Evolutionary conservation across 2,888 invertebrate genomes (phyloP).

Genomic region (Parnassius smintheus): DNA sequence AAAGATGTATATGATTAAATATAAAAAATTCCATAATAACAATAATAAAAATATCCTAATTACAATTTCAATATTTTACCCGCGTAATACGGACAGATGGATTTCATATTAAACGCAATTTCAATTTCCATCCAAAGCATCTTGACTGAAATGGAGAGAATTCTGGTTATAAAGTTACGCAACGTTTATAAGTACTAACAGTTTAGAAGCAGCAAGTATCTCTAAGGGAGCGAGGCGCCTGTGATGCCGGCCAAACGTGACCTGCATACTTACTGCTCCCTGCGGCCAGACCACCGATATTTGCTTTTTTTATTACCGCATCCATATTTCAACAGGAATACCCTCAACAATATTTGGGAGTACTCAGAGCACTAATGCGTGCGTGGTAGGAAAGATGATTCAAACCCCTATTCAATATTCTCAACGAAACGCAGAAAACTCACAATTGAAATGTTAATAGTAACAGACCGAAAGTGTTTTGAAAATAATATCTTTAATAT

Average conservation of each 20-base stretch:
- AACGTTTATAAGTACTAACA: conserved; percentile 49
- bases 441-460: conserved; percentile 53
- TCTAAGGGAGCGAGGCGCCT: conserved; percentile 47
- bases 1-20: no score
- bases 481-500: not conserved
- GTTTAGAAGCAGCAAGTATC: conserved; percentile 47
- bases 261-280: conserved; percentile 53
- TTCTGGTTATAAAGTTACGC: conserved; percentile 44
- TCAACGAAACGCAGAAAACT: conserved; percentile 40
- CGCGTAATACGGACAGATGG: no score
- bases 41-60: no score
- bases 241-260: conserved; percentile 59
- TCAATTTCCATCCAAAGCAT: conserved; percentile 36
- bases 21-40: no score
- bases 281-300: conserved; percentile 59
- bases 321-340: conserved; percentile 74
- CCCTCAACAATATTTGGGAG: conserved; percentile 69
- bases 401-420: conserved; percentile 54
- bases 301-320: conserved; percentile 72
- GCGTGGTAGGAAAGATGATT: conserved; percentile 70
- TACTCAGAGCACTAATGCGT: conserved; percentile 67
- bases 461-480: conserved; percentile 2
- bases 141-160: conserved; percentile 42
- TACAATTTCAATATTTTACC: no score
- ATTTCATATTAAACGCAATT: conserved; percentile 28